Percentiles rank a stretch among this genome's conserved stretches.
Conservation (phyloP, 2,888 invertebrate genomes). For the Eupithecia subumbrata region DNA sequence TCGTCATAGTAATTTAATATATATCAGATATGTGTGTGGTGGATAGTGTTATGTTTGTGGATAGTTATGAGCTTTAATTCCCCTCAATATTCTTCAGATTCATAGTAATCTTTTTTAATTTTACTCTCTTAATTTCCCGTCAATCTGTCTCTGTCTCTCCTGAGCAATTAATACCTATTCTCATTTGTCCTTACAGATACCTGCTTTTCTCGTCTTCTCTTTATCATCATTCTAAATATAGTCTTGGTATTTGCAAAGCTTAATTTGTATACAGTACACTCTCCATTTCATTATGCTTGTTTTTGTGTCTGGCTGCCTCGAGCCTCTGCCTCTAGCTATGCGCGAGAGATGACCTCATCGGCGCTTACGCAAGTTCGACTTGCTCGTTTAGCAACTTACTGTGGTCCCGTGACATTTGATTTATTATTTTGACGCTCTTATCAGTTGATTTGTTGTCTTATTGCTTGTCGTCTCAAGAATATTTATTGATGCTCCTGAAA, state of each 20-base stretch:
- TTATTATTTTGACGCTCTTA: slow-evolving; percentile 26
- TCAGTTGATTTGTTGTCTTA: background rate
- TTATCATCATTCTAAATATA: slow-evolving; percentile 29
- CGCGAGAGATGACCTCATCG: slow-evolving; percentile 38
- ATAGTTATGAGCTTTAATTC: background rate
- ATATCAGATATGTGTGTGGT: too few relatives aligned
- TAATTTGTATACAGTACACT: slow-evolving; percentile 36
- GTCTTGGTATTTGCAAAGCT: slow-evolving; percentile 32
- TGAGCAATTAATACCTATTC: background rate
- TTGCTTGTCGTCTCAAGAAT: background rate
- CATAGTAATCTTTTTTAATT: background rate
- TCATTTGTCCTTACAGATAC: background rate
- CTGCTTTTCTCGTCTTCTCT: slow-evolving; percentile 11
- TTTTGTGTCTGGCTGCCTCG: slow-evolving; percentile 26
- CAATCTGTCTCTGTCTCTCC: background rate
- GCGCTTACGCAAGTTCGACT: slow-evolving; percentile 41
- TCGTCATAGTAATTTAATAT: background rate
- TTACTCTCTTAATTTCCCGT: background rate
- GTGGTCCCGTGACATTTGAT: slow-evolving; percentile 26
- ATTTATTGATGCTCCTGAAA: background rate
- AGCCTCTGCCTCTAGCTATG: slow-evolving; percentile 6
- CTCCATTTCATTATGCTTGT: slow-evolving; percentile 40
- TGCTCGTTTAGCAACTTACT: slow-evolving; percentile 30
- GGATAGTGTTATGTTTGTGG: too few relatives aligned
- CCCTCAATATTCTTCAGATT: background rate